A percentile compares a stretch with the other conserved stretches of the same genome.
phyloP scores from a whole-genome alignment of 2,113 vertebrate species.

The Calidris pygmaea region DNA sequence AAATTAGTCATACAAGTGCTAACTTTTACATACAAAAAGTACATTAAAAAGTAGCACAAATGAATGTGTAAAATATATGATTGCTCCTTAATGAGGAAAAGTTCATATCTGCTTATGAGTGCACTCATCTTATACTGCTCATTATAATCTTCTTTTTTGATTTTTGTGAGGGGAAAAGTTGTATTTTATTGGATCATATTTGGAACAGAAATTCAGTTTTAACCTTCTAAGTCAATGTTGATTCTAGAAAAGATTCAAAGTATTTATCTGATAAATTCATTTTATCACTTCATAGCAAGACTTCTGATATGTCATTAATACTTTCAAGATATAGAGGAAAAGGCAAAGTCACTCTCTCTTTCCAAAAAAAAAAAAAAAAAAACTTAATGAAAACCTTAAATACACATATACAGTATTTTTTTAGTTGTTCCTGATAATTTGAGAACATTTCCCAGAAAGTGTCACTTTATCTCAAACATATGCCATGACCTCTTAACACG shows the following conservation, averaged over 20 bases:
- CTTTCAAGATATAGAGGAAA: neutral
- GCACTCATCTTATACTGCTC: neutral
- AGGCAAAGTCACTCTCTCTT: neutral
- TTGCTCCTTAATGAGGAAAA: neutral
- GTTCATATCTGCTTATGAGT: neutral
- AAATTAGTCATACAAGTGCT: neutral
- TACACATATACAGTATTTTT: neutral
- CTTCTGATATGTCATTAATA: neutral
- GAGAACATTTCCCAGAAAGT: neutral
- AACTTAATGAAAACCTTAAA: neutral
- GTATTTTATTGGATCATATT: neutral
- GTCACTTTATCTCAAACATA: neutral
- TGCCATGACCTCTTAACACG: neutral
- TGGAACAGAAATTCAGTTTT: neutral
- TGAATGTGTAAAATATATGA: neutral
- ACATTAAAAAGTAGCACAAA: neutral
- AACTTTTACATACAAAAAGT: neutral
- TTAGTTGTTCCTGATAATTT: neutral
- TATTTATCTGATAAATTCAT: neutral
- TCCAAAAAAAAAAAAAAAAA: neutral
- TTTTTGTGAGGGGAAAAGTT: neutral
- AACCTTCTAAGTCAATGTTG: neutral
- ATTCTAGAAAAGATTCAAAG: conserved; percentile 4
- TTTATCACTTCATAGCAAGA: neutral
- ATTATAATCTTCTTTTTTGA: neutral